These are phyloP conservation scores for Metaphire vulgaris DNA, from an alignment of 1,140 invertebrate genomes.

Conservation along the genomic window DNA sequence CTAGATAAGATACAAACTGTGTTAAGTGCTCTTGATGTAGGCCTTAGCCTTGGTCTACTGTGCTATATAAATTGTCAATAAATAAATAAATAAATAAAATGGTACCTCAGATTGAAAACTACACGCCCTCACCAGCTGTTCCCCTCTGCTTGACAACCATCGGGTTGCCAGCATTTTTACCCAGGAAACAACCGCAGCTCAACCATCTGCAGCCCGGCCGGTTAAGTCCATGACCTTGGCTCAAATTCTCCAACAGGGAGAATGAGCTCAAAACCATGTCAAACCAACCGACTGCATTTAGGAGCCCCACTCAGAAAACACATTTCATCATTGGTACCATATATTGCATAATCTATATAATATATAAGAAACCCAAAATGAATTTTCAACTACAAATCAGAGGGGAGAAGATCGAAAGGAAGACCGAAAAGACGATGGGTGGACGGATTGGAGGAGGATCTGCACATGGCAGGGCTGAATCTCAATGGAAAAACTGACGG, in stretches of 20 bases:
- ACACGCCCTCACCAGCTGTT: background rate
- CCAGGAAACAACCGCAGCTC: background rate
- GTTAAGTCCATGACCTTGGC: background rate
- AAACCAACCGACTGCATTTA: background rate
- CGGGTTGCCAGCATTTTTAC: background rate
- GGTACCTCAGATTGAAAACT: constrained; percentile 20
- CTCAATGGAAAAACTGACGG: no score
- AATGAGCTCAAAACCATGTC: background rate
- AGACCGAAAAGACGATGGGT: no score
- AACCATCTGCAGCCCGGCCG: background rate
- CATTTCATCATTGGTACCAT: constrained; percentile 6
- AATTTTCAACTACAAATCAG: no score
- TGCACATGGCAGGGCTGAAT: no score
- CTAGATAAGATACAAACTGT: no score
- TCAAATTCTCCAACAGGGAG: background rate
- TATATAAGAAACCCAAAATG: no score
- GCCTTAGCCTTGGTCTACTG: no score
- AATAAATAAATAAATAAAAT: background rate
- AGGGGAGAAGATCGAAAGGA: no score
- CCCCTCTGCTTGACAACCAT: background rate
- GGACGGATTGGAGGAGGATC: no score
- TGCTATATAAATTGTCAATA: no score
- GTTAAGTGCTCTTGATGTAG: no score
- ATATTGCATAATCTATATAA: no score
- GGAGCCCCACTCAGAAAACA: background rate